Evolutionary conservation across 1,140 invertebrate species (phyloP), one percentile per base, ranked within the genome.

Genomic region (Saxidomus purpurata): DNA sequence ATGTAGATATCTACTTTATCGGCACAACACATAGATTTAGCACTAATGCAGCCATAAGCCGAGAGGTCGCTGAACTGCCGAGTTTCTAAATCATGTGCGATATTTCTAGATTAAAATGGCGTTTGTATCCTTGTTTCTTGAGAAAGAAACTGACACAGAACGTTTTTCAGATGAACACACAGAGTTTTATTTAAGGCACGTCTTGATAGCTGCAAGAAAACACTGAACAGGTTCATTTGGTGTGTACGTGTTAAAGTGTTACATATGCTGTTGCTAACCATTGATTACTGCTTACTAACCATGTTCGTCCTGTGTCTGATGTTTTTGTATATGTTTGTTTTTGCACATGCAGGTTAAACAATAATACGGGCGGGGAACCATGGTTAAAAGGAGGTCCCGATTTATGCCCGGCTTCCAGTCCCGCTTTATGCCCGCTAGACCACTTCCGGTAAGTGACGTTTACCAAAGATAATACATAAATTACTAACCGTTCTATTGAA

Each of bases 371-470:
- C 43, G 40, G 47, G 40, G 43, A 79, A 74, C 63, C 47, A 85
- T 85, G 83, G 83, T 71, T 71, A 52, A 85, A 85, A 85, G 49
- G 69, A 85, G 67, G 83, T 85, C 63, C 67, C 63, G 83, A 36
- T 85, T 85, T 85, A 85, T 85, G 83, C 83, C 83, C 69, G 61
- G 67, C 67, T 79, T 79, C 47, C 76, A 79, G 28, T 79, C 76
- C 31, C 76, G 76, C 19, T 79, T 79, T 55, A 31, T 79, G 17
- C 76, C 76, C 34, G 47, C 9, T 31, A 79, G 22, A 22, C 76
- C 76, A 55, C 34, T 79, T n/a, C 47, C 76, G 76, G 76, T 79
- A 79, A 79, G 76, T 79, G 9, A 36, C 34, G 40, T 22, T 1
- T 9, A 63, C 13, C 8, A 4, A 55, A 22, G 2, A 55, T 55